Base-by-base conservation (phyloP, 2,797 vertebrate species). In the Takifugu ocellatus region DNA sequence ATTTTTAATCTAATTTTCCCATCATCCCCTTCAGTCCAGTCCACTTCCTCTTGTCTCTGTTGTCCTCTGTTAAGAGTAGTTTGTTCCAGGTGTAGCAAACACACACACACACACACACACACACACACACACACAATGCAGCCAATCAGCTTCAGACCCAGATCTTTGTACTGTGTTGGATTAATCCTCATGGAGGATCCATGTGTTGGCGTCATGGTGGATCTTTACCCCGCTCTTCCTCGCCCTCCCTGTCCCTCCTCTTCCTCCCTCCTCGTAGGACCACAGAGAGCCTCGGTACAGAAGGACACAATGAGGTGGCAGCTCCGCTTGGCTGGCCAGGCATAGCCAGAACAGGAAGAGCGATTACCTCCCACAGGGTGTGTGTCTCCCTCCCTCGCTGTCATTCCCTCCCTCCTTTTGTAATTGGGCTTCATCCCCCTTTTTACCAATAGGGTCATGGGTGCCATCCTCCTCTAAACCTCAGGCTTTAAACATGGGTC, bases 231-330 rank as follows among this genome's bases (percentile, higher is more conserved):
- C 16, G 6, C 16, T 11, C 44, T n/a, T 21, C 44, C 21, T n/a
- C n/a, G 7, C 6, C 10, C 44, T 7, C 44, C 44, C 7, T n/a
- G 16, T 26, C 49, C 49, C 15, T 16, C 26, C 50, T 14, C 44
- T 46, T n/a, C 44, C 6, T 10, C 44, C 7, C 44, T 26, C 26
- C 16, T 29, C 1, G 39, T 48, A 72, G 49, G 59, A 60, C 44
- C 29, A 17, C 42, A 56, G 71, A 66, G 61, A 75, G 69, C 70
- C 71, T 71, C 52, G 66, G 72, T 81, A 75, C 81, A 84, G 81
- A 82, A 86, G 85, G 86, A 83, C 84, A 84, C 82, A 80, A 78
- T 76, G 77, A 87, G 75, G 84, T 84, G 81, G 83, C 81, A 70
- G 84, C 74, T 83, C 56, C 24, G 81, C 84, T 84, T 81, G 84